These are phyloP conservation scores for Drosophila insularis DNA, from an alignment of 1,140 invertebrate genomes.

Conservation along the genomic window DNA sequence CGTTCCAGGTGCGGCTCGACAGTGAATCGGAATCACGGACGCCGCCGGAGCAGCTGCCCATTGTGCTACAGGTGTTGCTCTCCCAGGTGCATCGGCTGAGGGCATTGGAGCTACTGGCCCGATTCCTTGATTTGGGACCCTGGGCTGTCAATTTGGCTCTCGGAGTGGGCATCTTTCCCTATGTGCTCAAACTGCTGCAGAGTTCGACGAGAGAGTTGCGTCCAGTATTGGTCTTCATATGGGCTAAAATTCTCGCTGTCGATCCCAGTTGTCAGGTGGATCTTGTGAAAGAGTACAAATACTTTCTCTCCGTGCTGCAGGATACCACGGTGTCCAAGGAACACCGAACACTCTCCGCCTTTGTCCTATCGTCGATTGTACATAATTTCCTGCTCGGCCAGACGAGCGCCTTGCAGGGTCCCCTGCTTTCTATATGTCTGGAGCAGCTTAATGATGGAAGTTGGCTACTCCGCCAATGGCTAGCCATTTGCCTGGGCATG, in stretches of 20 bases:
- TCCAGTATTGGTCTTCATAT: constrained; percentile 97
- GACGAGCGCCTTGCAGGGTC: constrained; percentile 92
- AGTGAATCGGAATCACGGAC: constrained; percentile 89
- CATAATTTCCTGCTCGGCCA: constrained; percentile 93
- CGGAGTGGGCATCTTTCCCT: constrained; percentile 99
- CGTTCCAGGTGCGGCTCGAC: constrained; percentile 98
- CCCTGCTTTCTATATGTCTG: constrained; percentile 93
- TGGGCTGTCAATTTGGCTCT: constrained; percentile 98
- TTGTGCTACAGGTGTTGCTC: constrained; percentile 98
- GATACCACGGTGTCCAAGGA: constrained; percentile 92
- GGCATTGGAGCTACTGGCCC: constrained; percentile 96
- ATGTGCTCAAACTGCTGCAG: constrained; percentile 97
- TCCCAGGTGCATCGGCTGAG: constrained; percentile 98
- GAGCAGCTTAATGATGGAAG: constrained; percentile 88
- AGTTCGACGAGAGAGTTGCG: constrained; percentile 95
- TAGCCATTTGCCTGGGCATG: constrained; percentile 94
- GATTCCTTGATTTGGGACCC: constrained; percentile 97
- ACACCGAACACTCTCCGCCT: constrained; percentile 94
- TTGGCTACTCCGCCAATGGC: constrained; percentile 92
- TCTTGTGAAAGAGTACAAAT: constrained; percentile 97
- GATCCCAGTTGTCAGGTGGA: constrained; percentile 97
- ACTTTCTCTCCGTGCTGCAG: constrained; percentile 94
- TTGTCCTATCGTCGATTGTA: constrained; percentile 96
- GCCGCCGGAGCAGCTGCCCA: constrained; percentile 98
- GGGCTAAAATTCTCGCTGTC: constrained; percentile 99